phyloP scores from a whole-genome alignment of 2,113 vertebrate species.

The Syrrhaptes paradoxus region DNA sequence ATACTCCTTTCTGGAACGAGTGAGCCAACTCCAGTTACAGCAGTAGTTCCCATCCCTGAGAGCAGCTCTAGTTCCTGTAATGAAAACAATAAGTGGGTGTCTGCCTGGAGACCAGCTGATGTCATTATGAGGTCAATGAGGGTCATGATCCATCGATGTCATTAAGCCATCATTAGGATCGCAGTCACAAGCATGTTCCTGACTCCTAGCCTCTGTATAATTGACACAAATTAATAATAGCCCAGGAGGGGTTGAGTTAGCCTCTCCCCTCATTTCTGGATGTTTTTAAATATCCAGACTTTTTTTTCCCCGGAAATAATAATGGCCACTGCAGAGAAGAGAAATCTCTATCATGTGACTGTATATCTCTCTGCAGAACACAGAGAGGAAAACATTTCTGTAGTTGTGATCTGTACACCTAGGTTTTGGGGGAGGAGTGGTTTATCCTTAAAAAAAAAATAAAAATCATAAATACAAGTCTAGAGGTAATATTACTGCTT shows the following conservation, averaged over 20 bases:
- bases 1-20: background rate
- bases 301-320: background rate
- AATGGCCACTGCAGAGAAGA: background rate
- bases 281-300: background rate
- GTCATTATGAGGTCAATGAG: background rate
- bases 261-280: background rate
- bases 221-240: background rate
- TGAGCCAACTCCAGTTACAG: background rate
- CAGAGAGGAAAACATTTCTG: background rate
- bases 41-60: background rate
- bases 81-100: background rate
- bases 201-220: background rate
- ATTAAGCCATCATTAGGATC: fast-evolving
- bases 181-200: background rate
- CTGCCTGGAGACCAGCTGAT: background rate
- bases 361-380: background rate
- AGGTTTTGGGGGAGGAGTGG: background rate
- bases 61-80: background rate
- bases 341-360: background rate
- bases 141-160: background rate
- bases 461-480: background rate
- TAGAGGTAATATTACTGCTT: background rate
- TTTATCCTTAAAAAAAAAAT: background rate
- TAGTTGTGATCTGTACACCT: background rate
- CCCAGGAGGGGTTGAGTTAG: background rate